Base-by-base conservation (phyloP, 2,797 vertebrate species). In the Megaceryle alcyon region DNA sequence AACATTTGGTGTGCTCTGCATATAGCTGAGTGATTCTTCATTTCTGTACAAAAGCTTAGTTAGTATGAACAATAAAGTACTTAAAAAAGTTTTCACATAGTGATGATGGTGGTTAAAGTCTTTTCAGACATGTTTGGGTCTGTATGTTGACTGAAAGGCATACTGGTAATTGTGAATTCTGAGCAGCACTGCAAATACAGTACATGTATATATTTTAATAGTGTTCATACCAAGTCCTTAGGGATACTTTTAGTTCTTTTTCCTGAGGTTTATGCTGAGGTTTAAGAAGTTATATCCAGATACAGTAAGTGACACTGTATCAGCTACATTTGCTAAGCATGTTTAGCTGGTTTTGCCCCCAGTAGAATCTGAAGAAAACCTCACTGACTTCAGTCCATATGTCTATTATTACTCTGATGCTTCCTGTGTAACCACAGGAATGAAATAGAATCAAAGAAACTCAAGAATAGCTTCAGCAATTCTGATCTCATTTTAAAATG, bases 401-500 rank as follows among this genome's bases (percentile, higher is more conserved):
- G 64, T 94, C 49, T 82, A 20, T 94, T 94, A 88, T 82, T 90
- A 44, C 29, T 90, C 68, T 83, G 85, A 91, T 92, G 65, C 68
- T 88, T 90, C 71, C 81, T 81, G 76, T 43, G 35, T 87, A 90
- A 66, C 89, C 66, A 41, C 78, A 89, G 83, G 86, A 91, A 80
- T 63, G 86, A 68, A 90, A 66, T 53, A 68, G 72, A 87, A 65
- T 31, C 28, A 39, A 39, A 73, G 68, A 82, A 61, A 82, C 46
- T 63, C 73, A 75, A 86, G 53, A 82, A 81, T 82, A 90, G 81
- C 48, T 70, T 37, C 49, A 80, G 79, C 76, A 79, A 80, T 90
- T 94, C 69, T 53, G 82, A 81, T 86, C 60, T 93, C 35, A 84
- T 48, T 41, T 96, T 39, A 71, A 95, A 97, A 93, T 73, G 66